Conservation (phyloP, 1,140 invertebrate genomes). For the Drosophila nebulosa region DNA sequence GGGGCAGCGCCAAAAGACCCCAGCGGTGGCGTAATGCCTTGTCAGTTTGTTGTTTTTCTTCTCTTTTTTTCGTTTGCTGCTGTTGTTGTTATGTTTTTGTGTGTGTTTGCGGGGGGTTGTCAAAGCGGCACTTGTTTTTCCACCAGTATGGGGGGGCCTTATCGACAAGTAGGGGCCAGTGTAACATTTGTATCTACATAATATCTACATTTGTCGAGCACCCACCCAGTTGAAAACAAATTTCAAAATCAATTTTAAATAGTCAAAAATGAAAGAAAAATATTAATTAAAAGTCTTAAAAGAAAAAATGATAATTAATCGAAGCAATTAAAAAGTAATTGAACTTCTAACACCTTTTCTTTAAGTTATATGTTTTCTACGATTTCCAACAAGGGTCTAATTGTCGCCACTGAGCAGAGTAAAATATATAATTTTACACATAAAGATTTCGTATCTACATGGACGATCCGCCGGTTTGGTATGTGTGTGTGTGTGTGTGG, state of each 20-base stretch:
- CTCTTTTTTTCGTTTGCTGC: not conserved
- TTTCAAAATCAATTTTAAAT: not conserved
- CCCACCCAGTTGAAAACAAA: not conserved
- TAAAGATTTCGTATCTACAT: not conserved
- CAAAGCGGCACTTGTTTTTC: not conserved
- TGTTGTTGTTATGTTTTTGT: no score
- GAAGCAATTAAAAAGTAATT: no score
- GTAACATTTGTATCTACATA: not conserved
- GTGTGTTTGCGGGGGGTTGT: not conserved
- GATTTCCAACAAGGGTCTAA: not conserved
- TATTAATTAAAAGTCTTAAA: not conserved
- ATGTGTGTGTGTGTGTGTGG: not conserved
- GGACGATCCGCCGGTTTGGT: not conserved
- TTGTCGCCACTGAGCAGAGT: not conserved
- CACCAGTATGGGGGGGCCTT: not conserved
- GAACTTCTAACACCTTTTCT: no score
- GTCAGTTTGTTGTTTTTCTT: not conserved
- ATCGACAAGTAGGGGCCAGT: not conserved
- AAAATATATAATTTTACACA: not conserved
- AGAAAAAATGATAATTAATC: no score
- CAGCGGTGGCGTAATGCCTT: conserved; percentile 1
- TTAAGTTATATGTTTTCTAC: no score
- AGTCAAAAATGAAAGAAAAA: not conserved
- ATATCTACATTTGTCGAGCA: not conserved
- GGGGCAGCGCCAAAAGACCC: conserved; percentile 38